These are phyloP conservation scores for Phrixothrix hirtus DNA, from an alignment of 2,888 invertebrate genomes.

Conservation along the genomic window DNA sequence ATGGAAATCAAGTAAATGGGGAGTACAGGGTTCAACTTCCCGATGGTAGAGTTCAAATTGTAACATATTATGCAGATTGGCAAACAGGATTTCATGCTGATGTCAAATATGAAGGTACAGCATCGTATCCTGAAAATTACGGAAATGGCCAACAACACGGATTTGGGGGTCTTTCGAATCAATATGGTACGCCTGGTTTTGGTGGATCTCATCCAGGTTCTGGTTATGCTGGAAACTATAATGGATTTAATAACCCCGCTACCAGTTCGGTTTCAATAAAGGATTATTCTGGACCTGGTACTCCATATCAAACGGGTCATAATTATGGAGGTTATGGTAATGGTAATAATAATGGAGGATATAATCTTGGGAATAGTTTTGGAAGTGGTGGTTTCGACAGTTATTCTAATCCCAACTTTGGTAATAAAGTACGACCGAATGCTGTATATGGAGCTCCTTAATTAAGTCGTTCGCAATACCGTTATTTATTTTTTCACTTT, in stretches of 20 bases:
- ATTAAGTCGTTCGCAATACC: slow-evolving; percentile 8
- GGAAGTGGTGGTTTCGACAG: slow-evolving; percentile 27
- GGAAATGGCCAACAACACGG: slow-evolving; percentile 38
- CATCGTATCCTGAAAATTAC: slow-evolving; percentile 65
- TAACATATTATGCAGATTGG: slow-evolving; percentile 80
- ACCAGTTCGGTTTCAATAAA: slow-evolving; percentile 43
- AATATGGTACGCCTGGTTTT: slow-evolving; percentile 33
- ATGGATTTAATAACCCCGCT: slow-evolving; percentile 27
- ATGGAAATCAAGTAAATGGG: slow-evolving; percentile 70
- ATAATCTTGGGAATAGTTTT: slow-evolving; percentile 23
- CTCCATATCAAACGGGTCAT: slow-evolving; percentile 30
- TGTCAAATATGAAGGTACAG: slow-evolving; percentile 71
- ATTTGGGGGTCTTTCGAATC: slow-evolving; percentile 4
- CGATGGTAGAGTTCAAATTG: slow-evolving; percentile 67
- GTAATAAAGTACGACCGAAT: slow-evolving; percentile 29
- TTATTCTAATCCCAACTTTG: slow-evolving; percentile 34
- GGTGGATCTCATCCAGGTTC: neutral
- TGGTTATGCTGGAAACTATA: slow-evolving; percentile 7
- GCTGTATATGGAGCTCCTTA: slow-evolving; percentile 41
- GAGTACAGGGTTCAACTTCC: slow-evolving; percentile 65
- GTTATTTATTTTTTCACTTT: slow-evolving; percentile 4
- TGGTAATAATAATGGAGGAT: too few relatives aligned
- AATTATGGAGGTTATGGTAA: too few relatives aligned
- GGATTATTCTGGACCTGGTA: slow-evolving; percentile 40
- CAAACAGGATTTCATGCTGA: slow-evolving; percentile 79